A percentile compares a stretch with the other conserved stretches of the same genome.
Evolutionary conservation across 2,113 vertebrate species (phyloP).

Genomic region (Gallinago undulata): DNA sequence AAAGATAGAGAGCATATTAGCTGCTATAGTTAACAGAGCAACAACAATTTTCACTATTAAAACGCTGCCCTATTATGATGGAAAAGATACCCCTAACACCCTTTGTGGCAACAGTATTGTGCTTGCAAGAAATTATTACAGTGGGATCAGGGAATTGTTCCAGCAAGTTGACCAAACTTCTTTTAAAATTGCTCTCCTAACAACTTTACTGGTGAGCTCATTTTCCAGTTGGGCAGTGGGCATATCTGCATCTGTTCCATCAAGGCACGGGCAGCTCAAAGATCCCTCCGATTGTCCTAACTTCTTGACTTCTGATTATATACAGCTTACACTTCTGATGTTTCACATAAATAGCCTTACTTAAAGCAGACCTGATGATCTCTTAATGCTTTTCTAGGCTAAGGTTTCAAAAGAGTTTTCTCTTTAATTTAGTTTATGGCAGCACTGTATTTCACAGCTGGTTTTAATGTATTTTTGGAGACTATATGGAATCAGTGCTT

Average conservation of each 20-base stretch:
- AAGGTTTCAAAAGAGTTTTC: conserved; percentile 70
- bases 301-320: conserved; percentile 41
- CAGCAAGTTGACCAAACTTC: neutral
- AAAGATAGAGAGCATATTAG: neutral
- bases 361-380: conserved; percentile 58
- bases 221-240: neutral
- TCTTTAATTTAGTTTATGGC: conserved; percentile 72
- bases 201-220: conserved; percentile 32
- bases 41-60: neutral
- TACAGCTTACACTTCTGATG: conserved; percentile 56
- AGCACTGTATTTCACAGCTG: conserved; percentile 58
- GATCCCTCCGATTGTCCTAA: conserved; percentile 24
- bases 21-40: neutral
- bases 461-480: conserved; percentile 64
- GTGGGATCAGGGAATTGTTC: neutral
- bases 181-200: conserved; percentile 18
- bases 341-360: conserved; percentile 63
- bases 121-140: neutral
- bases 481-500: conserved; percentile 28
- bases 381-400: conserved; percentile 71
- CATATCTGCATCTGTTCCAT: conserved; percentile 14
- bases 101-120: neutral
- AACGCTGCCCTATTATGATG: neutral
- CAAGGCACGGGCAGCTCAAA: conserved; percentile 28
- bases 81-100: neutral